These are phyloP conservation scores for Gerris buenoi DNA, from an alignment of 1,140 invertebrate species.

Conservation along the genomic window DNA sequence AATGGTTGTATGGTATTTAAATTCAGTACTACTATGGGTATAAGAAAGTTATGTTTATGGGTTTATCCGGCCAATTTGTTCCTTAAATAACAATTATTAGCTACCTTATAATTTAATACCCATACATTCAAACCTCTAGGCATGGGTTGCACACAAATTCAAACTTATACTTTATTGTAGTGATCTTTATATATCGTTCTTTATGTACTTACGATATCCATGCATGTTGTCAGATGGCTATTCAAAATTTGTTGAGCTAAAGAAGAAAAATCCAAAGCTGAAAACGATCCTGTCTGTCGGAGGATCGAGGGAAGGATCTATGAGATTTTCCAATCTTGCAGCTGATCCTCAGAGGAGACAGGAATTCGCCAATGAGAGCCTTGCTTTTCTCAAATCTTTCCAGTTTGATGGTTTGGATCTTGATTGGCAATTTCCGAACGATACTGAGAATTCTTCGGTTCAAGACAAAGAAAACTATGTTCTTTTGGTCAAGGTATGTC, in stretches of 20 bases:
- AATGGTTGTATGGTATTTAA: too few species aligned
- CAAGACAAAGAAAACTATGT: constrained; percentile 17
- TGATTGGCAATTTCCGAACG: constrained; percentile 78
- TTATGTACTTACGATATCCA: too few species aligned
- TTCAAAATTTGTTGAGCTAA: constrained; percentile 36
- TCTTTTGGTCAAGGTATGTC: constrained; percentile 12
- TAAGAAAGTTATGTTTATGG: too few species aligned
- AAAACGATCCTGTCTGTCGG: constrained; percentile 71
- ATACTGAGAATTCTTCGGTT: constrained; percentile 6
- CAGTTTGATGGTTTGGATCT: constrained; percentile 72
- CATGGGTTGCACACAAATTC: too few species aligned
- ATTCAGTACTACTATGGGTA: too few species aligned
- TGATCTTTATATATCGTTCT: too few species aligned
- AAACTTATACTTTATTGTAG: too few species aligned
- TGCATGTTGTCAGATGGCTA: constrained; percentile 75
- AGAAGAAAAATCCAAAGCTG: constrained; percentile 49
- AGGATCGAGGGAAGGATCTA: constrained; percentile 77
- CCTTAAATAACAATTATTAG: too few species aligned
- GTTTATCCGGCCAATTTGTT: too few species aligned
- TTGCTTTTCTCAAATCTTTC: constrained; percentile 63
- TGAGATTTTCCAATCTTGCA: constrained; percentile 67
- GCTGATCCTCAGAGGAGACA: constrained; percentile 50
- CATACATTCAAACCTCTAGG: too few species aligned
- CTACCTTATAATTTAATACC: too few species aligned
- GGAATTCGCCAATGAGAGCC: constrained; percentile 52